Evolutionary conservation across 64 coral and sea anemone species (phyloP).

Genomic region (Stichodactyla helianthus): DNA sequence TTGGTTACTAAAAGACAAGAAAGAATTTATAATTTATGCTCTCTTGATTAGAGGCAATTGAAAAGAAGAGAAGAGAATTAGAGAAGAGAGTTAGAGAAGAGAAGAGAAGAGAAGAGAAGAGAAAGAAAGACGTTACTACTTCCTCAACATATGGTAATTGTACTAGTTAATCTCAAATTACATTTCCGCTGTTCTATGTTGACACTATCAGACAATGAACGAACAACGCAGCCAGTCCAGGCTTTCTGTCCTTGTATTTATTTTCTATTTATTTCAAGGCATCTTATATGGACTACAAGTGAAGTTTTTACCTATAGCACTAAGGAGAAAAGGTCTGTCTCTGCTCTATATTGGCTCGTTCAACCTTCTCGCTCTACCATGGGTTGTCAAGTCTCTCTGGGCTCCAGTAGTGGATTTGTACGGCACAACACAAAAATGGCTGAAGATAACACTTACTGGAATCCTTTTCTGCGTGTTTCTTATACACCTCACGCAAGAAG

Average conservation of each 20-base stretch:
- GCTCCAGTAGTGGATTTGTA: conserved; percentile 57
- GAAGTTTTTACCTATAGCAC: conserved; percentile 68
- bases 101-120: neutral
- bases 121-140: neutral
- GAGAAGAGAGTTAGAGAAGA: neutral
- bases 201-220: neutral
- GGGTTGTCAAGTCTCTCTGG: conserved; percentile 76
- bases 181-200: neutral
- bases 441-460: conserved; percentile 43
- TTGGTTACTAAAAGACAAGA: too few species aligned
- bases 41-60: too few species aligned
- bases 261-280: conserved; percentile 71
- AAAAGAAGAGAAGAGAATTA: too few species aligned
- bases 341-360: conserved; percentile 59
- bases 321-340: conserved; percentile 52
- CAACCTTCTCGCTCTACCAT: conserved; percentile 61
- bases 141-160: neutral
- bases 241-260: conserved; percentile 22
- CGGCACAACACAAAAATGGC: conserved; percentile 47
- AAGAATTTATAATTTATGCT: too few species aligned
- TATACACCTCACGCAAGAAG: neutral
- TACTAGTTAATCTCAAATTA: neutral
- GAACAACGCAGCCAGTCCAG: neutral
- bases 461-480: conserved; percentile 30
- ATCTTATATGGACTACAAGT: conserved; percentile 71